Evolutionary conservation across 2,888 invertebrate species (phyloP).

Genomic region (Phengaris alcon): DNA sequence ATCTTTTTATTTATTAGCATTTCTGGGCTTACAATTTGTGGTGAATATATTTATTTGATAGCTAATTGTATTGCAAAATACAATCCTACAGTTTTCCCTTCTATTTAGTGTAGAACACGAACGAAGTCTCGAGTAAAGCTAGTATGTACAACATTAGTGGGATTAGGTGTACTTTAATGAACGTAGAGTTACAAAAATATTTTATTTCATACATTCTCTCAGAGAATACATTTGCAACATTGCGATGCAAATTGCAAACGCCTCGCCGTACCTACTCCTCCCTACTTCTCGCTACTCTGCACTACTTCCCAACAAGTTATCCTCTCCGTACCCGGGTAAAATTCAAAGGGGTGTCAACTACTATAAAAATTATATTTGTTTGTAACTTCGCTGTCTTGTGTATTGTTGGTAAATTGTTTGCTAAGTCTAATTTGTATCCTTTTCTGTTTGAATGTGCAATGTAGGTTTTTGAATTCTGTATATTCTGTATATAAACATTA

Average conservation of each 20-base stretch:
- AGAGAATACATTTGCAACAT: conserved; percentile 27
- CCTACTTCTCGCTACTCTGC: conserved; percentile 14
- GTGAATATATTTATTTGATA: too few species aligned
- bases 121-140: neutral
- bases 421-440: conserved; percentile 15
- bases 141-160: conserved; percentile 1
- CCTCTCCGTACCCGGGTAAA: conserved; percentile 29
- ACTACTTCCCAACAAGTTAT: conserved; percentile 30
- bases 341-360: conserved; percentile 31
- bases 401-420: conserved; percentile 22
- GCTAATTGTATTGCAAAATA: neutral
- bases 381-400: conserved; percentile 15
- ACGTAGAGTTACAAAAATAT: conserved; percentile 24
- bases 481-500: too few species aligned
- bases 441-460: neutral
- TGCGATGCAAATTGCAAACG: conserved; percentile 28
- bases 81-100: neutral
- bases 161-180: conserved; percentile 18
- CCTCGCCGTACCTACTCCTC: conserved; percentile 13
- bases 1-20: too few species aligned
- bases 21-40: too few species aligned
- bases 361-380: conserved; percentile 30
- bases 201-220: conserved; percentile 17
- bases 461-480: too few species aligned
- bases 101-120: too few species aligned